Percentiles rank a stretch among this genome's conserved stretches.
These are phyloP conservation scores for Carcharodon carcharias DNA, from an alignment of 2,797 vertebrate species.

Conservation along the genomic window DNA sequence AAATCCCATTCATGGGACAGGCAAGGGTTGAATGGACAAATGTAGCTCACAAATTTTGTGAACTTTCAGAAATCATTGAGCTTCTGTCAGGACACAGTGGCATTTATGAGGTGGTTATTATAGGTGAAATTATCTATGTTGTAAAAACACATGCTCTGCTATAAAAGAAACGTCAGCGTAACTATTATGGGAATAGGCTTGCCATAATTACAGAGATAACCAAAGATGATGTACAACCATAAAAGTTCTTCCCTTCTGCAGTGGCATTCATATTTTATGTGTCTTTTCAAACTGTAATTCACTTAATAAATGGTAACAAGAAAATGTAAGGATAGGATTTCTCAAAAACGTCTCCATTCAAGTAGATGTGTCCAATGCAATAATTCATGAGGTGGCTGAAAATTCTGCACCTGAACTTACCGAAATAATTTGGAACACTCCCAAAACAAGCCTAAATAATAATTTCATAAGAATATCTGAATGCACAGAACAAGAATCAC, in stretches of 20 bases:
- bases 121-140: slow-evolving; percentile 17
- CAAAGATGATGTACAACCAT: background rate
- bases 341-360: background rate
- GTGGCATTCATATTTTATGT: background rate
- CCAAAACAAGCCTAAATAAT: background rate
- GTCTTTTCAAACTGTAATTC: background rate
- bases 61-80: background rate
- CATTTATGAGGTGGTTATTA: slow-evolving; percentile 7
- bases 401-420: background rate
- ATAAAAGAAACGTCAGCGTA: slow-evolving; percentile 10
- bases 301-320: background rate
- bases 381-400: background rate
- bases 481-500: background rate
- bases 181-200: background rate
- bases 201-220: slow-evolving; percentile 14
- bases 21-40: slow-evolving; percentile 3
- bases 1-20: background rate
- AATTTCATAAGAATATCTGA: background rate
- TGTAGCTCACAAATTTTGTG: too few relatives aligned
- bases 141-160: background rate
- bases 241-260: slow-evolving; percentile 12
- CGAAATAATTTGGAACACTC: background rate
- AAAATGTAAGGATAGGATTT: background rate
- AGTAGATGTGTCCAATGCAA: background rate
- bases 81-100: slow-evolving; percentile 10